phyloP scores from a whole-genome alignment of 2,797 vertebrate species.

The Dipus sagitta region DNA sequence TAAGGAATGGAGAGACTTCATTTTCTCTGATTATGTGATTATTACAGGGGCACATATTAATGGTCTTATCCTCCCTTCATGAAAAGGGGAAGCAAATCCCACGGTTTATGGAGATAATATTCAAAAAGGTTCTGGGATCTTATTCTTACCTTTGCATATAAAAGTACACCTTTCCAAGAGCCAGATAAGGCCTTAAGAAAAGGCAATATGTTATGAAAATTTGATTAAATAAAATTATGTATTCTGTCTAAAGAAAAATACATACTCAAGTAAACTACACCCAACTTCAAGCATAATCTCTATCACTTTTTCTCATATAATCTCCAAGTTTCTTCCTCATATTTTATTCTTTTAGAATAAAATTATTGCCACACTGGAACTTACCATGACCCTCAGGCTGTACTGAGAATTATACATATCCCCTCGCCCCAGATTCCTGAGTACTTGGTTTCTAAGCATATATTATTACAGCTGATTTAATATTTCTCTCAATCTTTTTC shows the following conservation, averaged over 20 bases:
- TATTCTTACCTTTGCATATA: background rate
- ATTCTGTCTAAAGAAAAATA: background rate
- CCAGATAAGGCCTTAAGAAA: background rate
- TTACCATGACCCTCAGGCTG: too few species aligned
- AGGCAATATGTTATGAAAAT: background rate
- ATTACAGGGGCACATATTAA: background rate
- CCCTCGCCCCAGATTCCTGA: too few species aligned
- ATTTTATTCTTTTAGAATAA: too few species aligned
- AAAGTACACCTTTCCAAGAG: background rate
- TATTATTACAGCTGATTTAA: too few species aligned
- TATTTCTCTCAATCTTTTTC: too few species aligned
- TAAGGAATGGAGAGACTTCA: background rate
- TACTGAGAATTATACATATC: too few species aligned
- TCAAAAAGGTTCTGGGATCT: background rate
- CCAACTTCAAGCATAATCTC: background rate
- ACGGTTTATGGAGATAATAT: background rate
- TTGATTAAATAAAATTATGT: background rate
- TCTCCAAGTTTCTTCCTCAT: too few species aligned
- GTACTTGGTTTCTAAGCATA: too few species aligned
- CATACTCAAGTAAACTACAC: background rate
- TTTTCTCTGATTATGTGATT: conserved; percentile 4
- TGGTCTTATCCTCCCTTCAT: background rate
- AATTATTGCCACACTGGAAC: too few species aligned
- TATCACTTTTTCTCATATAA: too few species aligned
- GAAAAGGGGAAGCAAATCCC: background rate